Base-by-base conservation (phyloP, 2,113 vertebrate species). In the Aix galericulata region DNA sequence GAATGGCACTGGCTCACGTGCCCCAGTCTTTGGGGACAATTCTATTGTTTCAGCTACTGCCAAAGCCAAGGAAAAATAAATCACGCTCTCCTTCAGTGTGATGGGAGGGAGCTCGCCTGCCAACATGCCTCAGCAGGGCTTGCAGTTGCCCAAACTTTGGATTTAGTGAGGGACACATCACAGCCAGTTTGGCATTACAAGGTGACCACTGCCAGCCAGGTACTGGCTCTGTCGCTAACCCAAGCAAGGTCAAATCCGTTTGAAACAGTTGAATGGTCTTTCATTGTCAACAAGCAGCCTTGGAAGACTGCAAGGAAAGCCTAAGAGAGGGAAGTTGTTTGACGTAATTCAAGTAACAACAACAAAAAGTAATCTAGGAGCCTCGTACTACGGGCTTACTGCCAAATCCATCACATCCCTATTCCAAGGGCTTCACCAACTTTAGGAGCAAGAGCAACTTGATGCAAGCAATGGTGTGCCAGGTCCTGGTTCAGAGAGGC, bases 41-140 rank as follows among this genome's bases (percentile, higher is more conserved):
- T 27, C 95, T 69, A 95, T 95, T 97, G 96, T 96, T 96, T 94
- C 55, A 88, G 75, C 71, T 73, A 34, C 67, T 5, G 11, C 63
- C 53, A 71, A 76, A 95, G 82, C 63, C 89, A 93, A 96, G 82
- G 23, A 36, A 62, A 76, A 79, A 32, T 74, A 62, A 85, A 89
- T 59, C 68, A 55, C 0, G 0, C 31, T 89, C 58, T 68, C 66
- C 71, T 50, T 67, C 42, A 17, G 52, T 5, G 32, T 0, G 1
- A 40, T 3, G 17, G 58, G 50, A 90, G 44, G 55, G n/a, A 94
- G 44, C 52, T 81, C 32, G 8, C 52, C 76, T 20, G 1, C 79
- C 56, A 3, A 59, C 3, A 0, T 55, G 64, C 73, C 59, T 52
- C 25, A 48, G 79, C 17, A 1, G 1, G 56, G 21, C 62, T 27